Conservation (phyloP, 1,140 invertebrate species). For the Agrypnia vestita region DNA sequence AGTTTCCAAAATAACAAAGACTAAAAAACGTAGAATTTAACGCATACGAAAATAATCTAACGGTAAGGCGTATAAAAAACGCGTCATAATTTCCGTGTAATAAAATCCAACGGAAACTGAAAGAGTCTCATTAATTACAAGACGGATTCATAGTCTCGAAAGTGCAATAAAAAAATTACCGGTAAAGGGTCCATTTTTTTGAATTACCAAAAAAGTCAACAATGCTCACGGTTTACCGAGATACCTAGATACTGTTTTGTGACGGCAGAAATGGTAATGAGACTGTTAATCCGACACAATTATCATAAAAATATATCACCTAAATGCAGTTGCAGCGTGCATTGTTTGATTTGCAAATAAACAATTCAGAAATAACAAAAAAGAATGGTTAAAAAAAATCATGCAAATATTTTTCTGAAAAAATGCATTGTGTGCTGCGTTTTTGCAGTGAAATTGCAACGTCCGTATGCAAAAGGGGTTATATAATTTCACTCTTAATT, state of each 20-base stretch:
- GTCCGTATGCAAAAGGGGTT: slow-evolving; percentile 42
- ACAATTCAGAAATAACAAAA: slow-evolving; percentile 47
- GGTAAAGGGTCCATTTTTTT: slow-evolving; percentile 52
- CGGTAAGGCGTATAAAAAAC: slow-evolving; percentile 11
- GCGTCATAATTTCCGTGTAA: slow-evolving; percentile 58
- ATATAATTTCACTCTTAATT: slow-evolving; percentile 61
- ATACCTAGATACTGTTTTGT: slow-evolving; percentile 56
- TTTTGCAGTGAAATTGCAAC: slow-evolving; percentile 4
- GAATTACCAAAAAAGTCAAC: slow-evolving; percentile 43
- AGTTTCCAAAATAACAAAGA: too few relatives aligned
- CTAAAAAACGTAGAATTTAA: slow-evolving; percentile 22
- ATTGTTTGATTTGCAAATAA: slow-evolving; percentile 57
- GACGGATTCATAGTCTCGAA: slow-evolving; percentile 54
- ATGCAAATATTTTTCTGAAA: slow-evolving; percentile 28
- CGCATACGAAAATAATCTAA: slow-evolving; percentile 31
- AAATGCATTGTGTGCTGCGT: slow-evolving; percentile 15
- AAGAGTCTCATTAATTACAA: slow-evolving; percentile 56
- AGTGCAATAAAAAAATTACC: slow-evolving; percentile 47
- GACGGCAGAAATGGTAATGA: slow-evolving; percentile 52
- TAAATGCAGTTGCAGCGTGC: background rate
- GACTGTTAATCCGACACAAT: slow-evolving; percentile 60
- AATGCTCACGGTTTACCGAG: slow-evolving; percentile 58
- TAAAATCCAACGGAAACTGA: slow-evolving; percentile 49
- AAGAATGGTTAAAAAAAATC: slow-evolving; percentile 44
- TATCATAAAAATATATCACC: slow-evolving; percentile 61